Conservation (phyloP, 2,113 vertebrate genomes). For the Myiagra hebetior region DNA sequence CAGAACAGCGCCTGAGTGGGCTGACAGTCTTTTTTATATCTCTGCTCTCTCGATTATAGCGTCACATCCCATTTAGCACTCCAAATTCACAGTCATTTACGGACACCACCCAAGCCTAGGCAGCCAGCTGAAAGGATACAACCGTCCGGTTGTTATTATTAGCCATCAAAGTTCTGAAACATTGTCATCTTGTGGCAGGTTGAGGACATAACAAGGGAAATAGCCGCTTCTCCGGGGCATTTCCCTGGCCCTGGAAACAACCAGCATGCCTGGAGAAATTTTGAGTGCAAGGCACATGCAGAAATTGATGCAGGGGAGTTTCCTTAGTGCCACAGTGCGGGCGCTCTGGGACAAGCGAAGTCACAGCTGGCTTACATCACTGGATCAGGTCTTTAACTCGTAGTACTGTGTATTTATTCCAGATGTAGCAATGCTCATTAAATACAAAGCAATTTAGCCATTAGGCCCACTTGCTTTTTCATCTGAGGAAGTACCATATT, state of each 20-base stretch:
- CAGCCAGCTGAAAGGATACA: background rate
- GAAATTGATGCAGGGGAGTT: background rate
- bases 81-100: background rate
- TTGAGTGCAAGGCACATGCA: rapidly evolving
- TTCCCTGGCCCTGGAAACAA: background rate
- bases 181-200: conserved; percentile 49
- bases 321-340: background rate
- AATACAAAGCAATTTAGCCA: background rate
- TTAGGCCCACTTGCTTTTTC: background rate
- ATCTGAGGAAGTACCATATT: background rate
- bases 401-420: background rate
- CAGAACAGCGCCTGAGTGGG: background rate
- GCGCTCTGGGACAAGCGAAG: background rate
- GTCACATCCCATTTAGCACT: background rate
- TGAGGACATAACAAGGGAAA: conserved; percentile 2
- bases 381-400: background rate
- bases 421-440: background rate
- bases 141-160: background rate
- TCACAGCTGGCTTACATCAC: background rate
- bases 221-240: background rate
- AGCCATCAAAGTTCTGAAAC: conserved; percentile 31
- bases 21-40: background rate
- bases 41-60: background rate
- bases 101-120: background rate
- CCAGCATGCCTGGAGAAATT: background rate